Evolutionary conservation across 2,797 vertebrate genomes (phyloP), one percentile per base, ranked within the genome.

Genomic region (Prionace glauca): DNA sequence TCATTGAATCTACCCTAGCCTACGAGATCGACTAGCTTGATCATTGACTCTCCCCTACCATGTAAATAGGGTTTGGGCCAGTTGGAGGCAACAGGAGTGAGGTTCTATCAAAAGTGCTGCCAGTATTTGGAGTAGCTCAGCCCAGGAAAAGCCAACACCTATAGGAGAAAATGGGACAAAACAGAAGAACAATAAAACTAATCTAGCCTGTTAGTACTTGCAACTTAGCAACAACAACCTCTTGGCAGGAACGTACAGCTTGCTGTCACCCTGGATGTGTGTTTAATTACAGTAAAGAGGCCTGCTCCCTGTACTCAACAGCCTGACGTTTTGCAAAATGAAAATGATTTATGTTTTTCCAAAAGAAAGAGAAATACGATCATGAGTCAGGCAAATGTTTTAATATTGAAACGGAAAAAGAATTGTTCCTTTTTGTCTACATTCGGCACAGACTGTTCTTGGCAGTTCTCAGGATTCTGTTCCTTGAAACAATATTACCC

Each of bases 371-470:
- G 14, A 65, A 41, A 45, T 72, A 77, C 29, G 3, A 22, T 74
- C 32, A 77, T 95, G 71, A 95, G 69, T 77, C 72, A 95, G 71
- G 32, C 71, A 74, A 95, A 56, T 77, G 45, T 56, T 74, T 95
- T 60, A 32, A 22, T 18, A 77, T 18, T 95, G 26, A 56, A 95
- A n/a, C 5, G 71, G 93, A 67, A 94, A 41, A 94, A 71, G 36
- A 26, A 94, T 94, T 14, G n/a, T 67, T 67, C 71, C 16, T 50
- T 94, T 91, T 72, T 72, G 69, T 41, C 41, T 50, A 72, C 36
- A 74, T 74, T 56, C 69, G 74, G 93, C 71, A 95, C 93, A 95
- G 24, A 60, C 26, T 95, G 93, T 95, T 95, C 93, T 95, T 95
- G 93, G 93, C 93, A 50, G 67, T 74, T 72, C 69, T 29, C 41